phyloP scores from a whole-genome alignment of 2,797 vertebrate genomes.

The Malurus leucopterus region DNA sequence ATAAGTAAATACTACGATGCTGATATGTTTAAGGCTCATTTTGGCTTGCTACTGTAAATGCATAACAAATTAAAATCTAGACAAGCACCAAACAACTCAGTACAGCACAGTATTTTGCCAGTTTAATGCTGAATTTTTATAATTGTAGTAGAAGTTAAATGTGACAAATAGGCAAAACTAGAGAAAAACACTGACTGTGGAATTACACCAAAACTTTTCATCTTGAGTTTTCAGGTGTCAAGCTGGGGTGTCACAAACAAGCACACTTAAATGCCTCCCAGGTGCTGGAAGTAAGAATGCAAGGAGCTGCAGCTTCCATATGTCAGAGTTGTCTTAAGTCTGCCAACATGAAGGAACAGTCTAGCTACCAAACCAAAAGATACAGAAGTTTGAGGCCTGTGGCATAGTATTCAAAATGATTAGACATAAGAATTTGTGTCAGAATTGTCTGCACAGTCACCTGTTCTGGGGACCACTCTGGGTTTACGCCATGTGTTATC shows the following conservation, averaged over 20 bases:
- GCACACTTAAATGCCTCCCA: background rate
- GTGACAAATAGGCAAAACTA: background rate
- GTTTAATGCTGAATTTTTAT: background rate
- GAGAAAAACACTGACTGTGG: background rate
- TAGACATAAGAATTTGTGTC: background rate
- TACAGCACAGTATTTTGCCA: background rate
- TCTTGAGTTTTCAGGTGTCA: background rate
- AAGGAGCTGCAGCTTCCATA: background rate
- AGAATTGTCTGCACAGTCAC: background rate
- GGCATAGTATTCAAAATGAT: background rate
- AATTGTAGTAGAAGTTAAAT: background rate
- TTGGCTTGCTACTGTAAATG: conserved; percentile 1
- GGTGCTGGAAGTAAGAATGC: background rate
- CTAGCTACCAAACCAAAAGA: background rate
- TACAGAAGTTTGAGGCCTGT: background rate
- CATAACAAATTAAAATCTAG: conserved; percentile 43
- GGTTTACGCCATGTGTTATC: background rate
- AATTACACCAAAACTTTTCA: background rate
- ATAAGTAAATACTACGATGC: conserved; percentile 15
- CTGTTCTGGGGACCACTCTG: background rate
- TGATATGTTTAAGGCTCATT: conserved; percentile 15
- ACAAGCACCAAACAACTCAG: background rate
- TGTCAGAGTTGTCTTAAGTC: background rate
- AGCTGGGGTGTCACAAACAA: background rate
- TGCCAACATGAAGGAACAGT: background rate